phyloP scores from a whole-genome alignment of 2,113 vertebrate genomes.

The Trochalopteron elliotii region DNA sequence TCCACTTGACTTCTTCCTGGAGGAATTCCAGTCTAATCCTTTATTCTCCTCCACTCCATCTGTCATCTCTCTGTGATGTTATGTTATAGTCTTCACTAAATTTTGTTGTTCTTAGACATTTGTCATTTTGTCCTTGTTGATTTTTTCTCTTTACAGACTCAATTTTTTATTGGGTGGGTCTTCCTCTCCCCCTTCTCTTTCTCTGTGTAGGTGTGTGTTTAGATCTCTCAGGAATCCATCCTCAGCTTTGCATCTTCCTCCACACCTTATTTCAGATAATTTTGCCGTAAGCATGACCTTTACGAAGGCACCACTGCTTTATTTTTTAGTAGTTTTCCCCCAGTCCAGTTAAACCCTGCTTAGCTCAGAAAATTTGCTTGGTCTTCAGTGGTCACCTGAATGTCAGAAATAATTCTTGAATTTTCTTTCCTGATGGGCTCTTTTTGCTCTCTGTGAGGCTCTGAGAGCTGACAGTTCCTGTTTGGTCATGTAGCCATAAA shows the following conservation, averaged over 20 bases:
- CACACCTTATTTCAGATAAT: background rate
- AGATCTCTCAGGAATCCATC: background rate
- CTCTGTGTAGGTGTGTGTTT: slow-evolving; percentile 11
- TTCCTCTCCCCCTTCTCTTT: background rate
- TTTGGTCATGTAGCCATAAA: background rate
- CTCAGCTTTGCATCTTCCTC: background rate
- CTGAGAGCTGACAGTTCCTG: background rate
- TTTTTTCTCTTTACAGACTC: background rate
- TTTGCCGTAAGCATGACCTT: background rate
- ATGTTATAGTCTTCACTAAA: slow-evolving; percentile 2
- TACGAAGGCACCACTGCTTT: background rate
- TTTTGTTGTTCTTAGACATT: slow-evolving; percentile 32
- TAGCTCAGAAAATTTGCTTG: background rate
- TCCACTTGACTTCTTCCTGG: slow-evolving; percentile 50
- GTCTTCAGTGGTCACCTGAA: background rate
- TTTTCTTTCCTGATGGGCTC: background rate
- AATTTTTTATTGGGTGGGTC: background rate
- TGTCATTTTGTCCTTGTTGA: slow-evolving; percentile 40
- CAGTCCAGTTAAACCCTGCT: background rate
- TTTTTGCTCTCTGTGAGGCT: background rate
- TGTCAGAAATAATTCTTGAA: background rate
- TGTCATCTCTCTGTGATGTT: background rate
- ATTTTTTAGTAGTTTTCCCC: background rate
- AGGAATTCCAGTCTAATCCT: slow-evolving; percentile 50
- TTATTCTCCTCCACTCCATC: slow-evolving; percentile 66